Evolutionary conservation across 2,797 vertebrate species (phyloP), one percentile per base, ranked within the genome.

Genomic region (Lagocephalus sceleratus): DNA sequence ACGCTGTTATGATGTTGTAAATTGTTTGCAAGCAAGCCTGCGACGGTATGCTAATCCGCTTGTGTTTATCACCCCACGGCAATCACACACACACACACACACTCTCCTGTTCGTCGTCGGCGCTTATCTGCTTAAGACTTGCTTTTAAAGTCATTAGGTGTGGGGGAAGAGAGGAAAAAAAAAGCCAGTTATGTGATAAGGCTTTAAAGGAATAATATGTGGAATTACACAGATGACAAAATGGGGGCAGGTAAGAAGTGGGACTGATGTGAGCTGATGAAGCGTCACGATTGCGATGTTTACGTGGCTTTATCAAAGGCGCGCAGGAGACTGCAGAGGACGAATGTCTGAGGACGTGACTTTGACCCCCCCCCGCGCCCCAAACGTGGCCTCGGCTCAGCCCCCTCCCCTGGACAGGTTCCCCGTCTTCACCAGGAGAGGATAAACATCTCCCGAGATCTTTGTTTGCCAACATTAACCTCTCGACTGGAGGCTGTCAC

Each of bases 141-240:
- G 64, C 74, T 79, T 88, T 86, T 84, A 78, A 85, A 86, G 83
- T 83, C 85, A 85, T 85, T 83, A 85, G 77, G 80, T 81, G 80
- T 62, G 63, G 68, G 75, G 79, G 56, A 22, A 23, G n/a, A n/a
- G n/a, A n/a, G n/a, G n/a, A n/a, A n/a, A n/a, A n/a, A 50, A 39
- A 76, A 54, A 26, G 46, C 7, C 68, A 25, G 69, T 68, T 66
- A 23, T 38, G 57, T 61, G 84, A 87, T 87, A 84, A 84, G 76
- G 77, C 67, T 82, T 71, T 78, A 67, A 73, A 83, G 76, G 73
- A 76, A 71, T 79, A 82, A 76, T 75, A 68, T 75, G 74, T 71
- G 53, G 75, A 81, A 69, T 73, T 76, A 76, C 74, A 64, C 56
- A 64, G 61, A 56, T 20, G 15, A 71, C 54, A 71, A 68, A 76